Evolutionary conservation across 2,888 invertebrate species (phyloP).

Genomic region (Ariolimax columbianus): DNA sequence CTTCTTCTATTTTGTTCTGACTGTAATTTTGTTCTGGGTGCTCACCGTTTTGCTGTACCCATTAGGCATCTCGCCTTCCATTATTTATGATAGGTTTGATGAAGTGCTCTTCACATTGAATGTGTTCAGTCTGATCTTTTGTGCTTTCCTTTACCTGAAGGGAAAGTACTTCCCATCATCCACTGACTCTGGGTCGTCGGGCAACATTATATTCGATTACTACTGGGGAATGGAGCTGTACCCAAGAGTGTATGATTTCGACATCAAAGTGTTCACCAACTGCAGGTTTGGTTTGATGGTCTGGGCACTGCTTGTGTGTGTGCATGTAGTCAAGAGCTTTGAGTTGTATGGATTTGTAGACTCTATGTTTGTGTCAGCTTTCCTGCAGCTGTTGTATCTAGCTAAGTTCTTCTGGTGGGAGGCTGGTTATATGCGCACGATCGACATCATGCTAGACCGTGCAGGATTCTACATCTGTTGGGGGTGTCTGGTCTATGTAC

Average conservation of each 20-base stretch:
- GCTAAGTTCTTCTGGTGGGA: slow-evolving; percentile 83
- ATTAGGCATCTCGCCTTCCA: slow-evolving; percentile 71
- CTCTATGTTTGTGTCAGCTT: slow-evolving; percentile 77
- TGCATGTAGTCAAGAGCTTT: slow-evolving; percentile 78
- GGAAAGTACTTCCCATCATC: slow-evolving; percentile 77
- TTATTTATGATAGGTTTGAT: slow-evolving; percentile 80
- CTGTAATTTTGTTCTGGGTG: slow-evolving; percentile 75
- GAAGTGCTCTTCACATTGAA: slow-evolving; percentile 80
- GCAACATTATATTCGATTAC: slow-evolving; percentile 81
- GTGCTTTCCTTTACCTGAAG: slow-evolving; percentile 78
- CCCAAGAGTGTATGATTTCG: slow-evolving; percentile 80
- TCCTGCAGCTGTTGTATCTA: slow-evolving; percentile 81
- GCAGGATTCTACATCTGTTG: slow-evolving; percentile 81
- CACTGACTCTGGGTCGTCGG: slow-evolving; percentile 76
- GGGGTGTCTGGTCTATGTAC: slow-evolving; percentile 81
- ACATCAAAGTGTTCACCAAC: slow-evolving; percentile 79
- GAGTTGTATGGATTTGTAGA: slow-evolving; percentile 78
- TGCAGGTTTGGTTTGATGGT: slow-evolving; percentile 80
- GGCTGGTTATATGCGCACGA: slow-evolving; percentile 81
- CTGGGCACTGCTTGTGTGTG: slow-evolving; percentile 79
- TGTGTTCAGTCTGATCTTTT: slow-evolving; percentile 79
- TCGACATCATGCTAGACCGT: slow-evolving; percentile 82
- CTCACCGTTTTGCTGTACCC: slow-evolving; percentile 75
- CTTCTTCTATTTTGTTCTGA: slow-evolving; percentile 79
- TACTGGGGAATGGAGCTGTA: slow-evolving; percentile 83